Evolutionary conservation across 2,888 invertebrate genomes (phyloP).

Genomic region (Autographa gamma): DNA sequence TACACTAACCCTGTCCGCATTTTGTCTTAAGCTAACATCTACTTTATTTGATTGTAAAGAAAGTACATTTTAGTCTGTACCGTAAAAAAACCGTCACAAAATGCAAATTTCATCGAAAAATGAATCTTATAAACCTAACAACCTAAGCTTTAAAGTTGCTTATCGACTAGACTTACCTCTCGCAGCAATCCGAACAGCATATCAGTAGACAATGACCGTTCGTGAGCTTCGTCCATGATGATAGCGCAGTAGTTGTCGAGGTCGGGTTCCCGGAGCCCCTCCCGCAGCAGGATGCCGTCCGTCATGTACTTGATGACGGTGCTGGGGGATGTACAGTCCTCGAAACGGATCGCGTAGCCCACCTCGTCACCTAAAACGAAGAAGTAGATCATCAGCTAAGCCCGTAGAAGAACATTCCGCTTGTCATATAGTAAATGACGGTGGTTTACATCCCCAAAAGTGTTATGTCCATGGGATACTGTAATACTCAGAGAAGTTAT

Average conservation of each 20-base stretch:
- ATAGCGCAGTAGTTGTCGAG: slow-evolving; percentile 98
- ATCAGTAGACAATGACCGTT: slow-evolving; percentile 98
- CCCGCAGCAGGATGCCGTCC: slow-evolving; percentile 98
- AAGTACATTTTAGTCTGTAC: too few relatives aligned
- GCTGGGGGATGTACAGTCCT: slow-evolving; percentile 98
- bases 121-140: too few relatives aligned
- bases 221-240: slow-evolving; percentile 99
- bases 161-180: slow-evolving; percentile 91
- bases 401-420: background rate
- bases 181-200: slow-evolving; percentile 98
- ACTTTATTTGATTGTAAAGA: too few relatives aligned
- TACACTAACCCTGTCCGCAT: too few relatives aligned
- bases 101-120: too few relatives aligned
- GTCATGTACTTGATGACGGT: slow-evolving; percentile 99
- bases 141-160: too few relatives aligned
- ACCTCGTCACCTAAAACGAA: slow-evolving; percentile 93
- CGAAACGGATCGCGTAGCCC: slow-evolving; percentile 99
- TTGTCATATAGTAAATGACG: background rate
- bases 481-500: too few relatives aligned
- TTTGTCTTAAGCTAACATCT: too few relatives aligned
- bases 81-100: too few relatives aligned
- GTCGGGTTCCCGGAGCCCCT: slow-evolving; percentile 98
- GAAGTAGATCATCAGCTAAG: background rate
- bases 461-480: too few relatives aligned
- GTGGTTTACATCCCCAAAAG: too few relatives aligned